phyloP scores from a whole-genome alignment of 2,113 vertebrate species.

The Nannospalax galili region DNA sequence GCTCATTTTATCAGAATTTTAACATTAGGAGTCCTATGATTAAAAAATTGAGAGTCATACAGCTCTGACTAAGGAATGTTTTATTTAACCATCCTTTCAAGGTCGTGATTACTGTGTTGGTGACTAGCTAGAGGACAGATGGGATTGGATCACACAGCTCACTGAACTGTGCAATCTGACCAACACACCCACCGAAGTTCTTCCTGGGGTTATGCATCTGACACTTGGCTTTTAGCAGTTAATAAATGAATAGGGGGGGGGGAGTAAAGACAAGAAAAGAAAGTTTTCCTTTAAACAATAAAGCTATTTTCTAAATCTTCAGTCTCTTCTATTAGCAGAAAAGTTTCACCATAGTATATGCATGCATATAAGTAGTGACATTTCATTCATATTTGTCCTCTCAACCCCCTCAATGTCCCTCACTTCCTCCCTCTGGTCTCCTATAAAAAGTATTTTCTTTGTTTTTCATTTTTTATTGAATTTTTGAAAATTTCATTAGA shows the following conservation, averaged over 20 bases:
- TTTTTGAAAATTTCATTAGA: too few relatives aligned
- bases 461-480: too few relatives aligned
- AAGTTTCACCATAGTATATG: background rate
- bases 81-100: constrained; percentile 59
- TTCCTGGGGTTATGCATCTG: constrained; percentile 39
- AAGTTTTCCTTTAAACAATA: constrained; percentile 28
- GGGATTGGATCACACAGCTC: constrained; percentile 2
- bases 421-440: background rate
- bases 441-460: background rate
- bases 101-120: constrained; percentile 54
- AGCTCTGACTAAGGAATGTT: constrained; percentile 44
- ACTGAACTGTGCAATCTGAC: constrained; percentile 22
- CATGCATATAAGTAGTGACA: too few relatives aligned
- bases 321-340: background rate
- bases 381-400: too few relatives aligned
- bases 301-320: constrained; percentile 5
- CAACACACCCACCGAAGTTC: constrained; percentile 13
- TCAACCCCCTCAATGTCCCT: background rate
- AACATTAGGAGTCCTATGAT: constrained; percentile 12
- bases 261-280: constrained; percentile 32
- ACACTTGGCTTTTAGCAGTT: background rate
- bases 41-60: background rate
- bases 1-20: constrained; percentile 38
- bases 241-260: constrained; percentile 44
- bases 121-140: background rate